phyloP scores from a whole-genome alignment of 2,888 invertebrate genomes.

The Omphaloscelis lunosa region DNA sequence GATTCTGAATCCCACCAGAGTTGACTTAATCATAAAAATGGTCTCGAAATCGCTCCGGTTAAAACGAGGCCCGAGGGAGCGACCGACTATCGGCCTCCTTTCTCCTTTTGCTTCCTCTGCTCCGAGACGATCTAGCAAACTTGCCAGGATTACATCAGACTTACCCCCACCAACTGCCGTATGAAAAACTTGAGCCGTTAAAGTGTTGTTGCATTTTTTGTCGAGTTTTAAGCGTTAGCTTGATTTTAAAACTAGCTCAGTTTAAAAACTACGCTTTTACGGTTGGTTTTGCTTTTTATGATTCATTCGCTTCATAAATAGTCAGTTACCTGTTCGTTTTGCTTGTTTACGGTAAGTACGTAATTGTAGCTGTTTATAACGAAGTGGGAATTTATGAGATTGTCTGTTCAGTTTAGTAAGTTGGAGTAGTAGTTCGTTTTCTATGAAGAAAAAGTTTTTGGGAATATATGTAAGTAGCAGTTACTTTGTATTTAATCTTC shows the following conservation, averaged over 20 bases:
- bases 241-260: constrained; percentile 70
- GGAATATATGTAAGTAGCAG: neutral
- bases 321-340: constrained; percentile 49
- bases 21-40: constrained; percentile 90
- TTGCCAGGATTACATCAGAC: constrained; percentile 81
- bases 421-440: constrained; percentile 6
- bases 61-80: constrained; percentile 87
- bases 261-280: constrained; percentile 67
- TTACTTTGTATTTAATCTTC: neutral
- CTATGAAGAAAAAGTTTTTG: neutral
- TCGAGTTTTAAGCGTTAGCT: constrained; percentile 74
- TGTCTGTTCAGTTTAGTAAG: constrained; percentile 2
- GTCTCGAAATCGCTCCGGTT: constrained; percentile 87
- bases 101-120: constrained; percentile 73
- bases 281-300: constrained; percentile 59
- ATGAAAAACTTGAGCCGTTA: constrained; percentile 78
- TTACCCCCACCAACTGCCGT: constrained; percentile 75
- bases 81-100: constrained; percentile 79
- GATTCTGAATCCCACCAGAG: constrained; percentile 84
- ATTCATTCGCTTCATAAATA: constrained; percentile 57
- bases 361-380: constrained; percentile 25
- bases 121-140: constrained; percentile 72
- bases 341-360: constrained; percentile 32
- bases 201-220: constrained; percentile 79
- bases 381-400: neutral